Evolutionary conservation across 2,888 invertebrate genomes (phyloP).

Genomic region (Formica aserva): DNA sequence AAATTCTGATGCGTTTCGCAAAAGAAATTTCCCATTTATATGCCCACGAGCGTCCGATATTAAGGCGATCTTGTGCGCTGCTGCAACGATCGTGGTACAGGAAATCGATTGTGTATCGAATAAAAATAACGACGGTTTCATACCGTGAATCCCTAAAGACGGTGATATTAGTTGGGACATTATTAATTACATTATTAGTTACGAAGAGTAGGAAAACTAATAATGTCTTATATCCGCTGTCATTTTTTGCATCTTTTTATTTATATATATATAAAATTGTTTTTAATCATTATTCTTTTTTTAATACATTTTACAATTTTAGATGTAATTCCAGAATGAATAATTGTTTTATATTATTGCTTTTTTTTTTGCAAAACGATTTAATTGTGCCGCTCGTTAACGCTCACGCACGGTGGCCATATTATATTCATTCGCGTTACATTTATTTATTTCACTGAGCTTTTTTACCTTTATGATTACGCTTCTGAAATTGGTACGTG

Average conservation of each 20-base stretch:
- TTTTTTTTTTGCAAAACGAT: slow-evolving; percentile 8
- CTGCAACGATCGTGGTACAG: background rate
- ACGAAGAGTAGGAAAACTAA: background rate
- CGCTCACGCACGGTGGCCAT: background rate
- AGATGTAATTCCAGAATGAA: background rate
- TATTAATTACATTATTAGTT: background rate
- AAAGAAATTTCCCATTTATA: slow-evolving; percentile 74
- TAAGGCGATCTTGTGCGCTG: slow-evolving; percentile 28
- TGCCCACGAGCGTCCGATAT: slow-evolving; percentile 57
- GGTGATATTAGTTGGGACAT: background rate
- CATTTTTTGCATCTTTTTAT: background rate
- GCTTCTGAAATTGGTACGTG: slow-evolving; percentile 20
- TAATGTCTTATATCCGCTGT: background rate
- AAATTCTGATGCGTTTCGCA: slow-evolving; percentile 47
- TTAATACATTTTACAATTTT: slow-evolving; percentile 1
- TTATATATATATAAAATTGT: background rate
- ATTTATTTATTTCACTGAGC: slow-evolving; percentile 33
- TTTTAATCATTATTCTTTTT: background rate
- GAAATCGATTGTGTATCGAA: background rate
- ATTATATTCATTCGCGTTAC: slow-evolving; percentile 27
- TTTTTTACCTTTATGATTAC: slow-evolving; percentile 28
- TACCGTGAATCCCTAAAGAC: background rate
- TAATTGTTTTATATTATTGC: slow-evolving; percentile 8
- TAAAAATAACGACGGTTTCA: slow-evolving; percentile 2
- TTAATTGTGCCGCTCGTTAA: slow-evolving; percentile 34